A percentile compares a stretch with the other conserved stretches of the same genome.
phyloP scores from a whole-genome alignment of 2,797 vertebrate species.

The Sciaenops ocellatus region DNA sequence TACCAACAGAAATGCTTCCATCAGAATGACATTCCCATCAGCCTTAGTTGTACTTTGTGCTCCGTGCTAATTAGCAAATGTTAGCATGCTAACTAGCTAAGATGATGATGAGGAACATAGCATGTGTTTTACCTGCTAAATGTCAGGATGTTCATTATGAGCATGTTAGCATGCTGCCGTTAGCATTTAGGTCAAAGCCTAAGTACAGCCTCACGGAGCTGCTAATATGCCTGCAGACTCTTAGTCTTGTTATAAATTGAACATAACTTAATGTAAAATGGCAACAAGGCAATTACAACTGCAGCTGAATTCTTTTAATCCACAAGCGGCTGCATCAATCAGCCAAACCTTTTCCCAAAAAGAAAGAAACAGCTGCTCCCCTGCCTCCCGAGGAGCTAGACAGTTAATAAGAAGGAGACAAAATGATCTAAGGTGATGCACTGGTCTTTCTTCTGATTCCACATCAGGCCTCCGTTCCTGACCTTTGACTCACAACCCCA shows the following conservation, averaged over 20 bases:
- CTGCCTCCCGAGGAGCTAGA: conserved; percentile 16
- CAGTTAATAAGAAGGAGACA: conserved; percentile 49
- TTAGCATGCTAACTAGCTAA: background rate
- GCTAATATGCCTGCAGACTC: background rate
- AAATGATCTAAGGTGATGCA: conserved; percentile 58
- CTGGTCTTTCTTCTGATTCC: conserved; percentile 48
- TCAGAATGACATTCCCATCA: too few relatives aligned
- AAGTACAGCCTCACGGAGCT: background rate
- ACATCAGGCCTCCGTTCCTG: conserved; percentile 56
- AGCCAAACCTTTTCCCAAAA: background rate
- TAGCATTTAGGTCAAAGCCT: background rate
- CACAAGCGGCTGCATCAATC: conserved; percentile 17
- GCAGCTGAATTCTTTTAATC: background rate
- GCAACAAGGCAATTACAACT: background rate
- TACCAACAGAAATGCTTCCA: too few relatives aligned
- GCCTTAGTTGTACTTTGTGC: too few relatives aligned
- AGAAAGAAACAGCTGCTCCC: conserved; percentile 43
- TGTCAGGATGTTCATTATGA: too few relatives aligned
- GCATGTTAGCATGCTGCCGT: background rate
- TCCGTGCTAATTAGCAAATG: too few relatives aligned
- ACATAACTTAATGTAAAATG: background rate
- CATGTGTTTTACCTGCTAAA: too few relatives aligned
- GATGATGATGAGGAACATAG: background rate
- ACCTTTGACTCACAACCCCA: conserved; percentile 72
- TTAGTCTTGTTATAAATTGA: background rate